Conservation (phyloP, 2,113 vertebrate species). For the Silurus asotus region DNA sequence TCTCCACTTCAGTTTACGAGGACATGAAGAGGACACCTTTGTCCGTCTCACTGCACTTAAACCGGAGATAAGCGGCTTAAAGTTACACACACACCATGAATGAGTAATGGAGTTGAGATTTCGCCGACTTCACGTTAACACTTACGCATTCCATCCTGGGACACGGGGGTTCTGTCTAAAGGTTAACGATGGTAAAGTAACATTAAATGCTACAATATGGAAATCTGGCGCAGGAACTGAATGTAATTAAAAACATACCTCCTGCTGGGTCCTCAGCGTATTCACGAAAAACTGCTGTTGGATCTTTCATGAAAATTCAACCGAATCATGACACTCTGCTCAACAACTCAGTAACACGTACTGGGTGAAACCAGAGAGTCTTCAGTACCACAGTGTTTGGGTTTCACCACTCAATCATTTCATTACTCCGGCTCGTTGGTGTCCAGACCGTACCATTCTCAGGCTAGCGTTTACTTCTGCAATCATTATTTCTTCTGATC, state of each 20-base stretch:
- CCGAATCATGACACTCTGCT: not conserved
- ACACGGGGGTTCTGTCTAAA: no score
- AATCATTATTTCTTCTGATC: no score
- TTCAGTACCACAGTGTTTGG: not conserved
- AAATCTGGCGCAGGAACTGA: not conserved
- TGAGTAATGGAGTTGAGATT: conserved; percentile 47
- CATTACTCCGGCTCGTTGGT: not conserved
- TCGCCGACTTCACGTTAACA: conserved; percentile 19
- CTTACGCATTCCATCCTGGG: conserved; percentile 40
- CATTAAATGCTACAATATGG: not conserved
- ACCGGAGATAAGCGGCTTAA: conserved; percentile 45
- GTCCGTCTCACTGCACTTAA: conserved; percentile 42
- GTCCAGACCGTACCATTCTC: no score
- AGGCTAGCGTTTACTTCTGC: not conserved
- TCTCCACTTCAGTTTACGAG: conserved; percentile 28
- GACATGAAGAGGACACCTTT: conserved; percentile 27
- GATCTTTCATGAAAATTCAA: not conserved
- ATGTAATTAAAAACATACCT: not conserved
- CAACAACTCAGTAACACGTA: no score
- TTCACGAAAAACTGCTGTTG: not conserved
- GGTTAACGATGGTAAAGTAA: not conserved
- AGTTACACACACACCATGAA: conserved; percentile 52
- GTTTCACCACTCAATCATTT: conserved; percentile 26
- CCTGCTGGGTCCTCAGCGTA: not conserved
- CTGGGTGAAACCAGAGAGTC: not conserved